Base-by-base conservation (phyloP, 2,113 vertebrate genomes). In the Podilymbus podiceps region DNA sequence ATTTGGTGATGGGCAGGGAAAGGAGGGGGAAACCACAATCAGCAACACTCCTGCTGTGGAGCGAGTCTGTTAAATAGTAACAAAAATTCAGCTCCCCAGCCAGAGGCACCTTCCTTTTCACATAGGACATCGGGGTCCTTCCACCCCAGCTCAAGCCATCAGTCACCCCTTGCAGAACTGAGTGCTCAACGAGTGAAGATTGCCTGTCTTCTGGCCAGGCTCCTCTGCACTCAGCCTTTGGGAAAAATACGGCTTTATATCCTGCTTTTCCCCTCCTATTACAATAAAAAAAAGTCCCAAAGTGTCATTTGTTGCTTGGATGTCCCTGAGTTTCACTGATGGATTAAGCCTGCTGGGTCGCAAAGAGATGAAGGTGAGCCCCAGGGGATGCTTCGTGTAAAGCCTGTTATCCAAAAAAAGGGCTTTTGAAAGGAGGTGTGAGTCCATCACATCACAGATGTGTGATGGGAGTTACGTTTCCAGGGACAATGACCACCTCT, bases 21-120 rank as follows among this genome's bases (percentile, higher is more conserved):
- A 47, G 81, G 53, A 83, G 71, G 12, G 11, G 17, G 25, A 80
- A 88, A 69, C 62, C 67, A 80, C 76, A 76, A 42, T 7, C 56
- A 22, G 33, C 2, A 1, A 11, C 8, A 2, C 20, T 64, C 24
- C 69, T 71, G 33, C 6, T 2, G 0, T 3, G 0, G 2, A 74
- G 27, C 0, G 0, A 30, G 27, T 15, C 56, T 63, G 31, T 16
- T 22, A 20, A 74, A 56, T 5, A 3, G 11, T 4, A 5, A 47
- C 25, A 62, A 67, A 53, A 46, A 40, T 19, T 64, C 22, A 12
- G 47, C 20, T 24, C 22, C 44, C 5, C 24, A 73, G 67, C 28
- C 62, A 68, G 44, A 59, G 24, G 38, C 63, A 56, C n/a, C 25
- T 47, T 72, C 53, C 24, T 69, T 38, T 66, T 28, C 53, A 27